Percentiles rank a stretch among this genome's conserved stretches.
Evolutionary conservation across 1,140 invertebrate species (phyloP).

Genomic region (Dufourea novaeangliae): DNA sequence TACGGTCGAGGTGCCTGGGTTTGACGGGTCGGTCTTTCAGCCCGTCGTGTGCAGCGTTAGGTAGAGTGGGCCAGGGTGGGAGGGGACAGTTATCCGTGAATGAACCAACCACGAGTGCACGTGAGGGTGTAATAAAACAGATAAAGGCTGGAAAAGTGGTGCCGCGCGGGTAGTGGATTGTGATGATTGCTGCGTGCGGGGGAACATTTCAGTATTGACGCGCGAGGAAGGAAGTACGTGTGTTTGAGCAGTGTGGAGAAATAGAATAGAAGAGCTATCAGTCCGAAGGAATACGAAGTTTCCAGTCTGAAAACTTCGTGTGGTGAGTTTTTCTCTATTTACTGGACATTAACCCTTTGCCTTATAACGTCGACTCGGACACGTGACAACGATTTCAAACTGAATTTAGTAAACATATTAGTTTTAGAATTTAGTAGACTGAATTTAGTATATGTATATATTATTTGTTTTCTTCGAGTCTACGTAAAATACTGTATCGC

Average conservation of each 20-base stretch:
- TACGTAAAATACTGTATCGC: too few species aligned
- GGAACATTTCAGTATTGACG: not conserved
- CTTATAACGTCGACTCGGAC: too few species aligned
- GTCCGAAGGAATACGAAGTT: too few species aligned
- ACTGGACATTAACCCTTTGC: too few species aligned
- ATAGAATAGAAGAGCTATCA: too few species aligned
- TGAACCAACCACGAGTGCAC: not conserved
- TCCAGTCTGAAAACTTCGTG: too few species aligned
- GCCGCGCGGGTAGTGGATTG: not conserved
- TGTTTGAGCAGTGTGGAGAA: not conserved
- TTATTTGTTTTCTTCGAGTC: too few species aligned
- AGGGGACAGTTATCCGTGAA: not conserved
- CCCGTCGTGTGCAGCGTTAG: not conserved
- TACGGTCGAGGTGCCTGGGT: not conserved
- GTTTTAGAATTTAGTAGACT: too few species aligned
- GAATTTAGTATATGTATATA: too few species aligned
- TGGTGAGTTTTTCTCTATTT: too few species aligned
- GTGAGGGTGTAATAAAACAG: conserved; percentile 8
- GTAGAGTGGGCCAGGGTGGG: not conserved
- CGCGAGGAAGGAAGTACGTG: not conserved
- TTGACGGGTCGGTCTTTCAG: conserved; percentile 5
- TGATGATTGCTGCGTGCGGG: not conserved
- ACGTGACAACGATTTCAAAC: too few species aligned
- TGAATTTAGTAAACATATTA: too few species aligned
- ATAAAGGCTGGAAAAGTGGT: conserved; percentile 25